Evolutionary conservation across 2,113 vertebrate genomes (phyloP), one percentile per base, ranked within the genome.

Genomic region (Speoplatyrhinus poulsoni): DNA sequence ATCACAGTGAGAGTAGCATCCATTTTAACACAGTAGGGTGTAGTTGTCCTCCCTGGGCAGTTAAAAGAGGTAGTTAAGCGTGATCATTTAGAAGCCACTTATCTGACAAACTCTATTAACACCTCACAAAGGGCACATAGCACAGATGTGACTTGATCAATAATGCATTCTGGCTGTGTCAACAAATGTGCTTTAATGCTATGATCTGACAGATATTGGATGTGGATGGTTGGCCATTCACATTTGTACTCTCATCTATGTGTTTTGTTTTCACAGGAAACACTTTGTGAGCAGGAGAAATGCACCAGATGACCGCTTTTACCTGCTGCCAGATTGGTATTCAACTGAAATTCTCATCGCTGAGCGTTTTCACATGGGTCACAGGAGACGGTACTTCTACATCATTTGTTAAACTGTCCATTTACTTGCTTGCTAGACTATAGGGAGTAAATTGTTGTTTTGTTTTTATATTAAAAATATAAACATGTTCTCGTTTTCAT

Each of bases 1-100:
- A 72, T 64, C 69, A 61, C 72, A 60, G n/a, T 76, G 56, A 79
- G 74, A 85, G 79, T 32, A 65, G 66, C 67, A 60, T 6, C 17
- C 67, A 80, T 77, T 82, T 77, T 62, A 77, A 74, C 47, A 67
- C 19, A 7, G 53, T 52, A 3, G 3, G 9, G 9, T 15, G 13
- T 4, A 10, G n/a, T 8, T 19, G 54, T 17, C 54, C 54, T 19
- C 54, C 16, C 17, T 56, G 13, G 9, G 53, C 53, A 15, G 53
- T 55, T 16, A 55, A 2, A 26, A 26, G 26, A 26, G 9, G 16
- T n/a, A 15, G 53, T 55, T 16, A 55, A 19, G 57, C 65, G 57
- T 54, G 69, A 74, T 68, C 46, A 8, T 68, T 76, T 67, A 76
- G 65, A 26, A 70, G 55, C 6, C 16, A 19, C 55, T 26, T 26